These are phyloP conservation scores for Vimba vimba DNA, from an alignment of 2,113 vertebrate genomes.

Conservation along the genomic window DNA sequence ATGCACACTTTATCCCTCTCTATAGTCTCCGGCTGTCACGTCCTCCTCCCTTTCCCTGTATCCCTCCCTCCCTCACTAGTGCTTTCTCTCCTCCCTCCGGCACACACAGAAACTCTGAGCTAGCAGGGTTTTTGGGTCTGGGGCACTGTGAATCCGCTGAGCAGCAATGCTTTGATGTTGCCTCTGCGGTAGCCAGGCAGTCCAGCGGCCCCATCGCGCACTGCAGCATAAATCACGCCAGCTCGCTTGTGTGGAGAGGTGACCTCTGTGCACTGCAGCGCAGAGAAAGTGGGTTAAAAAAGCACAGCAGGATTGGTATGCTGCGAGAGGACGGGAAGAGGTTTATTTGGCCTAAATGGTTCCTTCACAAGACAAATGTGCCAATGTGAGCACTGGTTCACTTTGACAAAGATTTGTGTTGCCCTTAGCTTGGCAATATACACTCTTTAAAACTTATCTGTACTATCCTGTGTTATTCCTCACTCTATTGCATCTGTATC, in stretches of 20 bases:
- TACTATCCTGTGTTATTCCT: neutral
- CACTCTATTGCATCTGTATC: neutral
- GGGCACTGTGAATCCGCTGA: conserved; percentile 16
- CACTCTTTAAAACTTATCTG: neutral
- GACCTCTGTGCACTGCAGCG: conserved; percentile 49
- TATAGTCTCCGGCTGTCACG: neutral
- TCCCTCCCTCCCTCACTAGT: conserved; percentile 6
- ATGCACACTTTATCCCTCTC: conserved; percentile 20
- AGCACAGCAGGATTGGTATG: conserved; percentile 32
- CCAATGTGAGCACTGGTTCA: neutral
- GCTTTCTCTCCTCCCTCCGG: conserved; percentile 1
- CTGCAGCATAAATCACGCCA: conserved; percentile 41
- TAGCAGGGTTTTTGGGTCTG: conserved; percentile 24
- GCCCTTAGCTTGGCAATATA: neutral
- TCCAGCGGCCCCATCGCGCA: conserved; percentile 7
- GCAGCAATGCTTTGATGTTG: conserved; percentile 44
- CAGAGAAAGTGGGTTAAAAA: conserved; percentile 52
- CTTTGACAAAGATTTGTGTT: neutral
- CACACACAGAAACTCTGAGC: conserved; percentile 40
- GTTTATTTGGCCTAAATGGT: neutral
- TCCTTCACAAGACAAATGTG: neutral
- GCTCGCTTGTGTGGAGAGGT: conserved; percentile 33
- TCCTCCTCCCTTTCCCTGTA: neutral
- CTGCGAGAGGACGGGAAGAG: neutral
- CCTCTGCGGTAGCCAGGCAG: conserved; percentile 10